These are phyloP conservation scores for Coecobrya sp. DNA, from an alignment of 2,888 invertebrate genomes.

Conservation along the genomic window DNA sequence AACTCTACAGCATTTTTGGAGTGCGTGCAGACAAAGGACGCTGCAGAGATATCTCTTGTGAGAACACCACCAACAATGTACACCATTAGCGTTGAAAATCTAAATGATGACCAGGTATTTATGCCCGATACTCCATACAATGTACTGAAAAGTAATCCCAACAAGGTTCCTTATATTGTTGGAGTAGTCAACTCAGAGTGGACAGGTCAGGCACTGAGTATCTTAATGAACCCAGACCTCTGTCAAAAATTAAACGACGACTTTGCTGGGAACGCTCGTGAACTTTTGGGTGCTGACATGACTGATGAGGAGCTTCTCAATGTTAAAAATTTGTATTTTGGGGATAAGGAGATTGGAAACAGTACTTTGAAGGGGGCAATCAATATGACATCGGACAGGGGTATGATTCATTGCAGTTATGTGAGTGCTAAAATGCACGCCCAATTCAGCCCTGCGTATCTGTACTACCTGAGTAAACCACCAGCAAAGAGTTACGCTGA, in stretches of 20 bases:
- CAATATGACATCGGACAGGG: conserved; percentile 23
- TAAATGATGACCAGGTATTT: conserved; percentile 10
- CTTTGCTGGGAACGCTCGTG: neutral
- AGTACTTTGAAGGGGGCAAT: conserved; percentile 11
- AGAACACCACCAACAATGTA: neutral
- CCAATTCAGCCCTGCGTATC: conserved; percentile 5
- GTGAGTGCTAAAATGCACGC: conserved; percentile 11
- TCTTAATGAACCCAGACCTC: neutral
- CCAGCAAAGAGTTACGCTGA: conserved; percentile 57
- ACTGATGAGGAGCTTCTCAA: neutral
- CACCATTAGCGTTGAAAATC: neutral
- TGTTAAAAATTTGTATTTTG: conserved; percentile 66
- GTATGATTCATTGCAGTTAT: conserved; percentile 30
- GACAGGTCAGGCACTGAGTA: neutral
- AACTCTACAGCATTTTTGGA: conserved; percentile 20
- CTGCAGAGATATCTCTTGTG: conserved; percentile 33
- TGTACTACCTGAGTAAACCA: conserved; percentile 65
- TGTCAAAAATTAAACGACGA: neutral
- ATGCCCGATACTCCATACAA: conserved; percentile 50
- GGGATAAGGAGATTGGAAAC: conserved; percentile 57
- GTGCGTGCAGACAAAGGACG: conserved; percentile 50
- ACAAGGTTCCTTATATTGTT: conserved; percentile 64
- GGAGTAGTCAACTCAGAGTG: conserved; percentile 12
- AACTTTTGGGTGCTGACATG: neutral
- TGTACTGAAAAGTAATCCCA: neutral